phyloP scores from a whole-genome alignment of 2,888 invertebrate genomes.

The Callosobruchus maculatus region DNA sequence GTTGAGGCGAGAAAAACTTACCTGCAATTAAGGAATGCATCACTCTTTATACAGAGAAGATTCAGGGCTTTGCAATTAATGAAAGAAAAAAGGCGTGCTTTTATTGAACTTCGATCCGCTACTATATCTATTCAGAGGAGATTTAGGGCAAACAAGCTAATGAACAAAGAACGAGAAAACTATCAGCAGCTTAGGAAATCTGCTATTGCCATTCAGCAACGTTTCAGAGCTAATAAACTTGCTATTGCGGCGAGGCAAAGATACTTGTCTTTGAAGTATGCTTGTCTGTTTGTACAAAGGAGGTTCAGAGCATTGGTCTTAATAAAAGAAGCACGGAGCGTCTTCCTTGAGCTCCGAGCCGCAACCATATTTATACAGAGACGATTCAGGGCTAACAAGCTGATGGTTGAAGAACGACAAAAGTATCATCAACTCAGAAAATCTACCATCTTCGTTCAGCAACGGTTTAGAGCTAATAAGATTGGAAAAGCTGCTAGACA shows the following conservation, averaged over 20 bases:
- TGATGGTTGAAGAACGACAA: conserved; percentile 28
- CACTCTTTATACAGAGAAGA: conserved; percentile 34
- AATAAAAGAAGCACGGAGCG: conserved; percentile 26
- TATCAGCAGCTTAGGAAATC: conserved; percentile 12
- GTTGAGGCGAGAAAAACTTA: conserved; percentile 41
- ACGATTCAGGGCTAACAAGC: conserved; percentile 36
- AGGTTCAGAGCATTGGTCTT: conserved; percentile 40
- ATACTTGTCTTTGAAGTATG: conserved; percentile 1
- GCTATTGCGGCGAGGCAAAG: not conserved
- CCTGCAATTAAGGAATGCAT: conserved; percentile 23
- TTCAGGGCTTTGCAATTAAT: conserved; percentile 36
- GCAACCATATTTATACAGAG: conserved; percentile 33
- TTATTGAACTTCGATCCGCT: conserved; percentile 31
- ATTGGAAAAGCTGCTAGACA: conserved; percentile 28
- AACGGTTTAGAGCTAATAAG: conserved; percentile 36
- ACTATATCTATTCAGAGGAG: conserved; percentile 19
- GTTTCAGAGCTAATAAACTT: not conserved
- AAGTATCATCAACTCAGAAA: conserved; percentile 18
- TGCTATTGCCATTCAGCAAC: not conserved
- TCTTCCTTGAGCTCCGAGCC: too few species aligned
- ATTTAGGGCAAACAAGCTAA: conserved; percentile 31
- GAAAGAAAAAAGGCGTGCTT: conserved; percentile 26
- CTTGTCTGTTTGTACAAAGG: conserved; percentile 18
- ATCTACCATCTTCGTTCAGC: conserved; percentile 18
- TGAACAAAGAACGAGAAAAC: conserved; percentile 19